Evolutionary conservation across 2,797 vertebrate species (phyloP), one percentile per base, ranked within the genome.

Genomic region (Phrynocephalus forsythii): DNA sequence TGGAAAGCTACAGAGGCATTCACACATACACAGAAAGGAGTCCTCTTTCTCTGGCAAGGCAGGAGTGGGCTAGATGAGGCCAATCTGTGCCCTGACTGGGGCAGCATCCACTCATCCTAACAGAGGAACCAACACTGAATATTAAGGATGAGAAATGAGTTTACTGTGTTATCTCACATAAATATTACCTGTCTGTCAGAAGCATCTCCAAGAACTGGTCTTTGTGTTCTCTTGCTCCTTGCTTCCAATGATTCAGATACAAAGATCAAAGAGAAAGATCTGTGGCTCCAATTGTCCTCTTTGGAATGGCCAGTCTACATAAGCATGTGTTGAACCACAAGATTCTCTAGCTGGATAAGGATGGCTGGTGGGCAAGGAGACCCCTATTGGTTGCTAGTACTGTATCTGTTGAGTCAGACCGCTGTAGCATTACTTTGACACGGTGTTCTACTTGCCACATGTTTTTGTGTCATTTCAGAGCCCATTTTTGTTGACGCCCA

Each of bases 401-500:
- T 56, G 52, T 56, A 11, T 82, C 44, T 82, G 56, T 10, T 26
- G 20, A 16, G 20, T 66, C 63, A 33, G 68, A 16, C 30, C 86
- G 50, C 13, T 75, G n/a, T 44, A 1, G 52, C 76, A 33, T 78
- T 22, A 26, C 85, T 86, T 83, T 6, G 1, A 81, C 79, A 86
- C 18, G 11, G n/a, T 28, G 48, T 71, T 52, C n/a, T 78, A 24
- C 0, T 68, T 38, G 85, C 10, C 28, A 6, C 52, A n/a, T n/a
- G 13, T 71, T 56, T 88, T 63, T 90, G 24, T 91, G 92, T 90
- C 88, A 82, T 94, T 94, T 77, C 93, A 99, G 99, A 99, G 93
- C 99, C 99, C 0, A 97, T 98, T 95, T 99, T 99, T 95, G 98
- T 99, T 13, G 98, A 99, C 89, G 98, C 98, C 86, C 98, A 99